Percentiles rank a stretch among this genome's conserved stretches.
phyloP scores from a whole-genome alignment of 2,113 vertebrate genomes.

The Mugil cephalus region DNA sequence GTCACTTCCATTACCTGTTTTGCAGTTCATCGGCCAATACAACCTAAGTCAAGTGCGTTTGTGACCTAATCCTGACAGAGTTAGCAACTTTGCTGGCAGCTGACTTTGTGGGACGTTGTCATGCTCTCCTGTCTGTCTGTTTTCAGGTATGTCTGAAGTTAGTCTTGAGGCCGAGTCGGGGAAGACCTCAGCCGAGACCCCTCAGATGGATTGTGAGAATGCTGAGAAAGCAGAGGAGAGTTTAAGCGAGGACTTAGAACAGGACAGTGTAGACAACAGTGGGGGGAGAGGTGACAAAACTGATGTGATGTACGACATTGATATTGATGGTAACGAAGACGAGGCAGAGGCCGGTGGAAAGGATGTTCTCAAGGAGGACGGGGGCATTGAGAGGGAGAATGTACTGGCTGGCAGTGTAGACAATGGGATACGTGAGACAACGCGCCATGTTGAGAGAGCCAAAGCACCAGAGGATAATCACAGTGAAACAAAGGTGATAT shows the following conservation, averaged over 20 bases:
- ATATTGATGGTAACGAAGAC: constrained; percentile 61
- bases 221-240: constrained; percentile 61
- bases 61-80: not conserved
- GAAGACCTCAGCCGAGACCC: constrained; percentile 70
- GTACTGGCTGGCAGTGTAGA: constrained; percentile 49
- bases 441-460: constrained; percentile 39
- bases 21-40: too few relatives aligned
- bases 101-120: constrained; percentile 38
- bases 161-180: constrained; percentile 79
- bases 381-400: constrained; percentile 22
- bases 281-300: constrained; percentile 28
- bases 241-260: constrained; percentile 52
- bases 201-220: constrained; percentile 66
- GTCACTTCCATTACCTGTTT: too few relatives aligned
- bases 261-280: constrained; percentile 50
- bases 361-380: constrained; percentile 23
- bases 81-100: too few relatives aligned
- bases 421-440: constrained; percentile 14
- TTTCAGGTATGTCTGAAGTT: constrained; percentile 86
- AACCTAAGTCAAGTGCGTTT: not conserved
- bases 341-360: constrained; percentile 21
- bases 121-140: constrained; percentile 69
- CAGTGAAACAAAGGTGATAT: constrained; percentile 70
- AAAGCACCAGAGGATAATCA: constrained; percentile 56
- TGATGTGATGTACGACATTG: constrained; percentile 61